Evolutionary conservation across 2,113 vertebrate genomes (phyloP), one percentile per base, ranked within the genome.

Genomic region (Progne subis): DNA sequence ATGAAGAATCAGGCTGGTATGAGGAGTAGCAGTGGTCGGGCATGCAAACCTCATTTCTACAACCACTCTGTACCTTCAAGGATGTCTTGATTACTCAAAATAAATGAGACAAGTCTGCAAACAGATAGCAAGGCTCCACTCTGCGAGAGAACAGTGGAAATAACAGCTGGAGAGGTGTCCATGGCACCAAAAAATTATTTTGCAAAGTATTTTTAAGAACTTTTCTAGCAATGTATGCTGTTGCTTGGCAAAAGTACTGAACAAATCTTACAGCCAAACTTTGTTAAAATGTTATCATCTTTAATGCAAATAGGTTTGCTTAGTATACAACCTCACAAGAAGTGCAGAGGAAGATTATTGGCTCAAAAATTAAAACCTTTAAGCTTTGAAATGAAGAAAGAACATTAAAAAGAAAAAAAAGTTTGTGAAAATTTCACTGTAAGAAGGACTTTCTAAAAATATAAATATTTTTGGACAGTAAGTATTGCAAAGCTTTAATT

Each of bases 401-500:
- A 24, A 47, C 14, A 82, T 79, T 68, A 41, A 87, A 74, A 85
- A 49, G 2, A 17, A 85, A 86, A 59, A 43, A 41, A 59, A 64
- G 6, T 7, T 4, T 28, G 14, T 67, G 69, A 85, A 89, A 89
- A 82, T 59, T 68, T 86, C 70, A 70, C 63, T 87, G 57, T 37
- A 69, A 90, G 28, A 18, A 65, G 18, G 41, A 39, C 6, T 46
- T 82, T 90, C 67, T 88, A 59, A 76, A 94, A 94, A 80, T 43
- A 11, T 65, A 90, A 84, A 71, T 49, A 37, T 32, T 88, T 79
- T 92, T 91, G 28, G 67, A 76, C 44, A 85, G 34, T 63, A 92
- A 82, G 57, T 88, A 60, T 57, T 84, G n/a, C 37, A 95, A 89
- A 89, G 46, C 41, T 89, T 91, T 85, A 67, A 80, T 88, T 94